Conservation (phyloP, 2,113 vertebrate genomes). For the Heterocephalus glaber region DNA sequence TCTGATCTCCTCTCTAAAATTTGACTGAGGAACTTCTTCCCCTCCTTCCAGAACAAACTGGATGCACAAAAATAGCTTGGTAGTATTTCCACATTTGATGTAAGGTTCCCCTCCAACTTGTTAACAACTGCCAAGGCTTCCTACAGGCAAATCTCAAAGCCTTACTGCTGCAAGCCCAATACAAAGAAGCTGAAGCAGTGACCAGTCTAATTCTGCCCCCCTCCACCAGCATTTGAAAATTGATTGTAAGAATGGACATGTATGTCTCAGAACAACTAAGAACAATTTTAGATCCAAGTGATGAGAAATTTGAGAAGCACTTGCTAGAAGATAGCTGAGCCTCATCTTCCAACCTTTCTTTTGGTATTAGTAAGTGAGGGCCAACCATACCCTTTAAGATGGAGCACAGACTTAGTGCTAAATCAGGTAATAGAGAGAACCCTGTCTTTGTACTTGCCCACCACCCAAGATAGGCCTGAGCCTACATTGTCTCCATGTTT, state of each 20-base stretch:
- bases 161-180: neutral
- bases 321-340: neutral
- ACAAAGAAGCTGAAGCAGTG: neutral
- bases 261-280: constrained; percentile 36
- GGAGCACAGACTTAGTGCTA: too few species aligned
- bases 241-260: neutral
- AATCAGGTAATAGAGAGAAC: neutral
- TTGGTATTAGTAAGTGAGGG: neutral
- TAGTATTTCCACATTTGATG: neutral
- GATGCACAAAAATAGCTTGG: neutral
- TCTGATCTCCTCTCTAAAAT: neutral
- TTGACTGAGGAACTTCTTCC: neutral
- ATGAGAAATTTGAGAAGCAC: neutral
- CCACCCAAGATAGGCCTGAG: neutral
- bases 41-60: constrained; percentile 19
- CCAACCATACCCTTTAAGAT: neutral
- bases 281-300: neutral
- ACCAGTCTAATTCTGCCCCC: neutral
- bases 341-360: constrained; percentile 22
- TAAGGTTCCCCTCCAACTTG: neutral
- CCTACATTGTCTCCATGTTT: neutral
- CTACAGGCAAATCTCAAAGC: neutral
- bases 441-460: neutral
- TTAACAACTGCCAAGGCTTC: neutral
- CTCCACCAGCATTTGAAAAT: neutral